These are phyloP conservation scores for Bugulina stolonifera DNA, from an alignment of 2,888 invertebrate species.

Conservation along the genomic window DNA sequence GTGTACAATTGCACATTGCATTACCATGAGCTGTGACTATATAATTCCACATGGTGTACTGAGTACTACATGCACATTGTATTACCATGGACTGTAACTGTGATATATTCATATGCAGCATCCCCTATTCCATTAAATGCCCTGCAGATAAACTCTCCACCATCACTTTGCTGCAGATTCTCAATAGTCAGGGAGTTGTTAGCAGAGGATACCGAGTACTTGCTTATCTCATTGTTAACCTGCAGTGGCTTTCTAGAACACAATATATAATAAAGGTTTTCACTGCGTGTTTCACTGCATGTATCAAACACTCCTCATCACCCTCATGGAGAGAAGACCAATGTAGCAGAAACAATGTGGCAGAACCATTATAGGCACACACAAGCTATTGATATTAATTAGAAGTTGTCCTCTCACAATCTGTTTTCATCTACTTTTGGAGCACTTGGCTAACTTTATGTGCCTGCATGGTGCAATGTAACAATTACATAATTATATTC, in stretches of 20 bases:
- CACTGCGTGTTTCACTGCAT: too few species aligned
- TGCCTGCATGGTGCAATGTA: too few species aligned
- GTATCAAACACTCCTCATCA: too few species aligned
- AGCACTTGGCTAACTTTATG: too few species aligned
- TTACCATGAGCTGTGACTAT: constrained; percentile 15
- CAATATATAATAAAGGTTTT: too few species aligned
- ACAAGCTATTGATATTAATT: too few species aligned
- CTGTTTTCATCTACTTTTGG: too few species aligned
- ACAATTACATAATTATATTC: too few species aligned
- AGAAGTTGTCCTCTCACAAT: too few species aligned
- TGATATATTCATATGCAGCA: constrained; percentile 55
- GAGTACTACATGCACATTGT: background rate
- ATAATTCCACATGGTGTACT: background rate
- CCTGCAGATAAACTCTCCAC: constrained; percentile 76
- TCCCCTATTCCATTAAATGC: constrained; percentile 70
- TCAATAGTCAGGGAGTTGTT: constrained; percentile 67
- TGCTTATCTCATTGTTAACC: background rate
- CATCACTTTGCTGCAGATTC: constrained; percentile 63
- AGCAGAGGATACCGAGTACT: constrained; percentile 30
- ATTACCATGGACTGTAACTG: constrained; percentile 13
- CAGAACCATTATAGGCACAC: too few species aligned
- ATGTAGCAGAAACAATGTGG: too few species aligned
- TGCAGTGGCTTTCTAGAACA: background rate
- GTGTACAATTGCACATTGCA: background rate
- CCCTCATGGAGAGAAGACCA: too few species aligned